Conservation (phyloP, 2,888 invertebrate genomes). For the Limnephilus rhombicus region DNA sequence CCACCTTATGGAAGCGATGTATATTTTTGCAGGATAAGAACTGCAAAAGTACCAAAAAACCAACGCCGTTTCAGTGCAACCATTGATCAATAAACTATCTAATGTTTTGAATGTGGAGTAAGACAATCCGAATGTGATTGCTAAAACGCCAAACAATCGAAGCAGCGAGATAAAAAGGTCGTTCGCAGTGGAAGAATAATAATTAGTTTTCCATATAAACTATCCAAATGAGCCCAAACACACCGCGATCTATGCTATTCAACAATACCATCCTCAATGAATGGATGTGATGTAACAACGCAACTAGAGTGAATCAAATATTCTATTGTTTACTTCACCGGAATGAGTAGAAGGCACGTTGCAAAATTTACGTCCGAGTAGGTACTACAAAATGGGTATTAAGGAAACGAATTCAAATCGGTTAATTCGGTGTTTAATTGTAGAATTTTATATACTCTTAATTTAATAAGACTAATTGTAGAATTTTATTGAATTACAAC, state of each 20-base stretch:
- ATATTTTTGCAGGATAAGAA: not conserved
- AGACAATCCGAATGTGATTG: not conserved
- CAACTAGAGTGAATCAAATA: constrained; percentile 60
- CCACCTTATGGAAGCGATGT: not conserved
- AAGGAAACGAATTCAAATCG: not conserved
- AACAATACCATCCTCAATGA: constrained; percentile 24
- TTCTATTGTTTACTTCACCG: constrained; percentile 56
- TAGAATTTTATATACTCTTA: not conserved
- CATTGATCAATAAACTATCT: not conserved
- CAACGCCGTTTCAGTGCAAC: not conserved
- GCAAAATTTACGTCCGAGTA: not conserved
- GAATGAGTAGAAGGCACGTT: constrained; percentile 12
- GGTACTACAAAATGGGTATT: not conserved
- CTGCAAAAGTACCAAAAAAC: not conserved
- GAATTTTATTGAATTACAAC: not conserved
- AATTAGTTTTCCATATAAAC: constrained; percentile 4
- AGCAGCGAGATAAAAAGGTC: not conserved
- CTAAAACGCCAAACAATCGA: not conserved
- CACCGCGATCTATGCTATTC: not conserved
- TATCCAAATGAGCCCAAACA: constrained; percentile 6
- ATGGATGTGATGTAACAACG: constrained; percentile 42
- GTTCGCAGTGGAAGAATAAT: not conserved
- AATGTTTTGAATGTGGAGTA: not conserved
- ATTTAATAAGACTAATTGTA: not conserved
- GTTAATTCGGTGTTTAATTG: not conserved